phyloP scores from a whole-genome alignment of 2,797 vertebrate genomes.

The Fringilla coelebs region DNA sequence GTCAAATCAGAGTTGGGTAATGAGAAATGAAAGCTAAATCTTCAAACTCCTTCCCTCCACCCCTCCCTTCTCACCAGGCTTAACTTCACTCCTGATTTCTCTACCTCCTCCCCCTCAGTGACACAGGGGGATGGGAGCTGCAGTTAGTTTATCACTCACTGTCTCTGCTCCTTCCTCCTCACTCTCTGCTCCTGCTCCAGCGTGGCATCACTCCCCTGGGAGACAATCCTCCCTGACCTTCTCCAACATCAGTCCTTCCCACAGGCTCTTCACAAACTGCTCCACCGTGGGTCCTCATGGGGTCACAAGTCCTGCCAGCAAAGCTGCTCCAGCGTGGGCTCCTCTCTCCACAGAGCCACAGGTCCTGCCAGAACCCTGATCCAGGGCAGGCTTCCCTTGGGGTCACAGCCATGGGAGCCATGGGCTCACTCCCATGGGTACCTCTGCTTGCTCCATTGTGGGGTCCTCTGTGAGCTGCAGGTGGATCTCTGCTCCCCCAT shows the following conservation, averaged over 20 bases:
- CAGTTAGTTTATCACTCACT: background rate
- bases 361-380: background rate
- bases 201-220: rapidly evolving
- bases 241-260: background rate
- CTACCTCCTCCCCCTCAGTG: rapidly evolving
- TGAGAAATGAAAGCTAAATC: background rate
- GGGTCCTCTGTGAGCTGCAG: background rate
- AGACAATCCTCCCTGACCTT: background rate
- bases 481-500: background rate
- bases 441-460: too few relatives aligned
- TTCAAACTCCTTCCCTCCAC: background rate
- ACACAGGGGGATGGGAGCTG: background rate
- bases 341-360: background rate
- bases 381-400: background rate
- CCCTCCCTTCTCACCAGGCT: background rate
- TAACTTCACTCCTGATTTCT: background rate
- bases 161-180: background rate
- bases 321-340: rapidly evolving
- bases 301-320: background rate
- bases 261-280: background rate
- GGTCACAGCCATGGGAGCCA: background rate
- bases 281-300: too few relatives aligned
- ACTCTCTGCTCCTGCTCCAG: background rate
- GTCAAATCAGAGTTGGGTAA: background rate
- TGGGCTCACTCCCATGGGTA: too few relatives aligned